A percentile compares a stretch with the other conserved stretches of the same genome.
Conservation (phyloP, 2,797 vertebrate genomes). For the Anguilla anguilla region DNA sequence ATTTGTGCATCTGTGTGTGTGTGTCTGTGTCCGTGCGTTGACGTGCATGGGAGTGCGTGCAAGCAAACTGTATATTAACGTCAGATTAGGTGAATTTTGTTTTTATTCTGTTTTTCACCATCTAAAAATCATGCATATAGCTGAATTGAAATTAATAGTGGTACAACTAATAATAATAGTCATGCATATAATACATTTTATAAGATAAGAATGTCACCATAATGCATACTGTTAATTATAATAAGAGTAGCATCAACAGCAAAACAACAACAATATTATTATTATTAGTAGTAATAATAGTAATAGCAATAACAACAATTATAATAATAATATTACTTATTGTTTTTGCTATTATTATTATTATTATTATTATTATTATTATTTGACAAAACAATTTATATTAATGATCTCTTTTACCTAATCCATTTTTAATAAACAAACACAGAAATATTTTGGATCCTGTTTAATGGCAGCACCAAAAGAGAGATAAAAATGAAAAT, state of each 20-base stretch:
- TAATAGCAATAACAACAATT: conserved; percentile 30
- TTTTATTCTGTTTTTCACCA: neutral
- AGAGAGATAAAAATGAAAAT: conserved; percentile 2
- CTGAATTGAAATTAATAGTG: neutral
- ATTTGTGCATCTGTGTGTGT: too few species aligned
- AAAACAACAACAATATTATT: too few species aligned
- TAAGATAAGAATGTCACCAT: neutral
- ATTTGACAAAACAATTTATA: conserved; percentile 27
- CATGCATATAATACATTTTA: conserved; percentile 29
- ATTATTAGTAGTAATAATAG: too few species aligned
- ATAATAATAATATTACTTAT: conserved; percentile 35
- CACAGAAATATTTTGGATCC: neutral
- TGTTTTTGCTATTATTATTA: conserved; percentile 21
- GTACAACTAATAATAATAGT: neutral
- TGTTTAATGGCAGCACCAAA: neutral
- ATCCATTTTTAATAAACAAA: neutral
- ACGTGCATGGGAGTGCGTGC: neutral
- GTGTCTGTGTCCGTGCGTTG: neutral
- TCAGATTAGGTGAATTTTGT: neutral
- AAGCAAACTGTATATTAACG: neutral
- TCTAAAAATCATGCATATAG: neutral
- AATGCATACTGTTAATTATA: neutral
- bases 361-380: neutral
- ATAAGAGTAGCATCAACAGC: too few species aligned
- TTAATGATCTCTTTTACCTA: neutral